These are phyloP conservation scores for Bilobella aurantiaca DNA, from an alignment of 1,140 invertebrate genomes.

Conservation along the genomic window DNA sequence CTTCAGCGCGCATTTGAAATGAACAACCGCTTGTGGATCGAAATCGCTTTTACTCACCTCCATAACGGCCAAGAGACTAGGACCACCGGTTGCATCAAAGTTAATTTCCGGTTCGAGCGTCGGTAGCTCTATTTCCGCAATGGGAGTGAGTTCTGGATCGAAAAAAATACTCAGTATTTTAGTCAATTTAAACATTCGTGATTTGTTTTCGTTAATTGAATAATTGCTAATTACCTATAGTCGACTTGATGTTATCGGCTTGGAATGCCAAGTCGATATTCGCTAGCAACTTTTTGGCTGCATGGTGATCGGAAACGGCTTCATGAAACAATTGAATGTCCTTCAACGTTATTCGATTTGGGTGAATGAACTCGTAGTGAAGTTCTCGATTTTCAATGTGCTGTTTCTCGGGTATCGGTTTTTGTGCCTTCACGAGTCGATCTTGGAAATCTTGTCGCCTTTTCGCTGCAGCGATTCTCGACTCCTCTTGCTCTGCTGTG, in stretches of 20 bases:
- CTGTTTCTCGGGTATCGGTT: constrained; percentile 8
- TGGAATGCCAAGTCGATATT: background rate
- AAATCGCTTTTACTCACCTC: constrained; percentile 12
- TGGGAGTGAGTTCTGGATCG: background rate
- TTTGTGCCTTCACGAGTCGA: background rate
- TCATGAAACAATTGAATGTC: constrained; percentile 18
- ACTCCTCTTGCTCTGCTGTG: background rate
- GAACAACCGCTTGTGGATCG: too few relatives aligned
- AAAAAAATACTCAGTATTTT: background rate
- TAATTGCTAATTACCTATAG: background rate
- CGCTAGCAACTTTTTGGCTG: constrained; percentile 15
- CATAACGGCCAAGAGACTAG: background rate
- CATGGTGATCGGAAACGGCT: constrained; percentile 16
- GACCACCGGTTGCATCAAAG: background rate
- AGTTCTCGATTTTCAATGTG: constrained; percentile 19
- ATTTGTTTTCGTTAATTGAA: background rate
- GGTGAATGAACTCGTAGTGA: constrained; percentile 23
- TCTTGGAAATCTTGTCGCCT: background rate
- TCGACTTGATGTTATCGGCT: too few relatives aligned
- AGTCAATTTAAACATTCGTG: background rate
- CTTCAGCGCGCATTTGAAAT: background rate
- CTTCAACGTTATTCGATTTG: constrained; percentile 13
- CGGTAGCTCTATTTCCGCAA: background rate
- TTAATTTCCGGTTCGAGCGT: background rate
- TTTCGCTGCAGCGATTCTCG: background rate